These are phyloP conservation scores for Byasa hedistus DNA, from an alignment of 2,888 invertebrate genomes.

Conservation along the genomic window DNA sequence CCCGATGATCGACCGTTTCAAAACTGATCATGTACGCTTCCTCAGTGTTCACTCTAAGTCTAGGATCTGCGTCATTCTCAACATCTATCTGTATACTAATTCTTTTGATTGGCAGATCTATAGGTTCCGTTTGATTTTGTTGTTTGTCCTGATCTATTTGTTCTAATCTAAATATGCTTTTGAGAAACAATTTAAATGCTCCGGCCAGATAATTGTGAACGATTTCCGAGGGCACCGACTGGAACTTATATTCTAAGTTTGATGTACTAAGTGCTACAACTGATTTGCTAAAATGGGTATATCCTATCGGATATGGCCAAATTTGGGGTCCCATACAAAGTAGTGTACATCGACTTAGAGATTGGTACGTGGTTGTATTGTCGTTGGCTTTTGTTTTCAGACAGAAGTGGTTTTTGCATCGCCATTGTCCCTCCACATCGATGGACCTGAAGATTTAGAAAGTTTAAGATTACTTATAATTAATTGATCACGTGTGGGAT, in stretches of 20 bases:
- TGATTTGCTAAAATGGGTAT: slow-evolving; percentile 80
- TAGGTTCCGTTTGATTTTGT: slow-evolving; percentile 37
- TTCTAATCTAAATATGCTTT: slow-evolving; percentile 69
- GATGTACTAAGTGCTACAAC: slow-evolving; percentile 78
- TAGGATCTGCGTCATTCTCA: slow-evolving; percentile 75
- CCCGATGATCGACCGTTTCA: slow-evolving; percentile 54
- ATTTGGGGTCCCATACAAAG: slow-evolving; percentile 84
- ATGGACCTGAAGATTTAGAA: slow-evolving; percentile 13
- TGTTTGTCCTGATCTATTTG: slow-evolving; percentile 46
- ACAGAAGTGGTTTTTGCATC: slow-evolving; percentile 53
- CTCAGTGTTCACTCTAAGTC: slow-evolving; percentile 82
- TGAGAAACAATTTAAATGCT: slow-evolving; percentile 74
- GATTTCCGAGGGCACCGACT: slow-evolving; percentile 54
- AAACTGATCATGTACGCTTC: slow-evolving; percentile 85
- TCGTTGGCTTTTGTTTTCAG: slow-evolving; percentile 42
- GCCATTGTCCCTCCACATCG: slow-evolving; percentile 37
- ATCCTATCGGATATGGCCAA: slow-evolving; percentile 89
- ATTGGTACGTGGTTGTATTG: slow-evolving; percentile 46
- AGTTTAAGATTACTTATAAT: no score
- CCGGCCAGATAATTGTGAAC: slow-evolving; percentile 56
- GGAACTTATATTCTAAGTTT: slow-evolving; percentile 75
- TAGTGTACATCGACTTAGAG: slow-evolving; percentile 85
- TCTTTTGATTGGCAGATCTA: slow-evolving; percentile 41
- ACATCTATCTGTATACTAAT: slow-evolving; percentile 74
- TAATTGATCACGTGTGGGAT: no score